Evolutionary conservation across 2,888 invertebrate species (phyloP).

Genomic region (Drosophila paucipuncta): DNA sequence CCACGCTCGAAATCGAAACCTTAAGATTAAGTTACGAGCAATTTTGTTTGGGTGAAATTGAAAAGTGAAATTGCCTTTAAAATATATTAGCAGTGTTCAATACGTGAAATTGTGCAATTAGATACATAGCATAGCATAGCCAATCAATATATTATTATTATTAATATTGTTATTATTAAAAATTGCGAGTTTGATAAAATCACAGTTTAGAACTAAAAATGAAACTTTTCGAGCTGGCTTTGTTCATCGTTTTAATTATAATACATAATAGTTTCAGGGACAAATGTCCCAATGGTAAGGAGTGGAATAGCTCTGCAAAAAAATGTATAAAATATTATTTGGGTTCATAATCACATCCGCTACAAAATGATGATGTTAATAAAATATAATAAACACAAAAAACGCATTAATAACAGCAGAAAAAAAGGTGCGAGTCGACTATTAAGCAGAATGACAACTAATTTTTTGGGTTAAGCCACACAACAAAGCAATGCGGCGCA

Average conservation of each 20-base stretch:
- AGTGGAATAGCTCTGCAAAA: slow-evolving; percentile 35
- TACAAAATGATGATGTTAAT: slow-evolving; percentile 25
- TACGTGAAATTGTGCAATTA: background rate
- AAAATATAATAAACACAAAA: slow-evolving; percentile 53
- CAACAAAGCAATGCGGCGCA: slow-evolving; percentile 30
- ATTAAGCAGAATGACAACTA: slow-evolving; percentile 65
- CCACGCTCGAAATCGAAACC: slow-evolving; percentile 15
- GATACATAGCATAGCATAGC: slow-evolving; percentile 10
- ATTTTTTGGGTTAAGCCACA: slow-evolving; percentile 49
- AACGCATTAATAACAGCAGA: slow-evolving; percentile 52
- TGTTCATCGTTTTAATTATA: slow-evolving; percentile 23
- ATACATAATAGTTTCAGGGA: background rate
- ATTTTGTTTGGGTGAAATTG: slow-evolving; percentile 11
- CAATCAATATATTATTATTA: slow-evolving; percentile 36
- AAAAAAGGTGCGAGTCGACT: slow-evolving; percentile 54
- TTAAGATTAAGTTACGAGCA: slow-evolving; percentile 7
- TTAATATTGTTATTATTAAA: background rate
- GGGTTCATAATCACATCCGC: slow-evolving; percentile 37
- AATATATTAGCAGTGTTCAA: background rate
- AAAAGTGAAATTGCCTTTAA: slow-evolving; percentile 9
- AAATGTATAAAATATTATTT: slow-evolving; percentile 56
- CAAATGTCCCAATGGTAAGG: slow-evolving; percentile 39
- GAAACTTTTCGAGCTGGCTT: slow-evolving; percentile 18
- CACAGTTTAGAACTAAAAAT: slow-evolving; percentile 17
- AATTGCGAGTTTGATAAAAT: background rate